Base-by-base conservation (phyloP, 2,113 vertebrate species). In the Sinocyclocheilus anophthalmus region DNA sequence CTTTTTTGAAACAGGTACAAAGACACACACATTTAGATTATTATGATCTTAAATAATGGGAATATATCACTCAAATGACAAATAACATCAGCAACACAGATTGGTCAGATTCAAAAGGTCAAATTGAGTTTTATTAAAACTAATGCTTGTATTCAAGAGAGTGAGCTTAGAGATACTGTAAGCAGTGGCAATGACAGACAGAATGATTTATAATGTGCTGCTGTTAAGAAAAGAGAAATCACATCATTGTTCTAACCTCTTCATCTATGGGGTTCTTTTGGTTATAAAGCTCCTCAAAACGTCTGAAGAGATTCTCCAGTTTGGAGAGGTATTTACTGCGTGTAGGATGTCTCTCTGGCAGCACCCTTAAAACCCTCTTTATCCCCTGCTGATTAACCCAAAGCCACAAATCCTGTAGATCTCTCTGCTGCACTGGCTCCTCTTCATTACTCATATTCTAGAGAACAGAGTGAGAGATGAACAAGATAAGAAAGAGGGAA, bases 361-460 rank as follows among this genome's bases (percentile, higher is more conserved):
- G 89, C 76, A 97, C 93, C 1, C 90, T 91, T 16, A 90, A 91
- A 89, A 97, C 94, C 33, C 92, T 94, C 91, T 96, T 93, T 53
- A 96, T 90, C 0, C 94, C 89, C 4, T 94, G 93, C 75, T 94
- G 93, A 88, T 95, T 96, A 86, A 96, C 84, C 4, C 92, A 91
- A 86, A 96, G 94, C 97, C 97, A 98, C 90, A 97, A 91, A 70
- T 95, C 94, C 81, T 95, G 94, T 82, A 97, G 95, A 5, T 96
- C 89, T 9, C 81, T 84, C 14, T 94, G 93, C 0, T 90, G 90
- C 89, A 95, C 93, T 0, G 91, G 92, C 87, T 95, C 89, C 0
- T 2, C 91, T 42, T 92, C 76, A 14, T 90, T 81, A 16, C 48
- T 85, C 69, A 4, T 6, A 20, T 86, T 89, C 90, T 20, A 6